Base-by-base conservation (phyloP, 2,888 invertebrate species). In the Sarcophaga caerulescens region DNA sequence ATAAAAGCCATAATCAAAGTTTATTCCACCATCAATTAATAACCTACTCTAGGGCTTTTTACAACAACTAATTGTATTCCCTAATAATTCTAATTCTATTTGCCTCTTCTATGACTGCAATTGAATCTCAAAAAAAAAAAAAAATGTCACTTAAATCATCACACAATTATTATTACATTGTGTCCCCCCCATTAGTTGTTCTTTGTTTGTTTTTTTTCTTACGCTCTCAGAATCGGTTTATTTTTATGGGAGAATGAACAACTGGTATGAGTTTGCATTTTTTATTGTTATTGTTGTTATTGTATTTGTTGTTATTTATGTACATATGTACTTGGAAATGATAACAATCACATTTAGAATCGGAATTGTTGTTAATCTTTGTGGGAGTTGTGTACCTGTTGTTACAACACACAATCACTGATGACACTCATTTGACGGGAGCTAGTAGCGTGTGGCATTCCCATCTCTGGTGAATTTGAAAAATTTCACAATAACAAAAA, bases 231-330 rank as follows among this genome's bases (percentile, higher is more conserved):
- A 57, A 62, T n/a, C 47, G 17, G 25, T 10, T 17, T 8, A 35
- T 45, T 63, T 52, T 78, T 62, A 70, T 78, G 79, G 79, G 79
- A 71, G 71, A 79, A 21, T 71, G 35, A 44, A 14, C 71, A 79
- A 57, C 21, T 21, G 79, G 44, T 57, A 57, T 65, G 65, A 65
- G 19, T 69, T 69, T 45, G n/a, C 3, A 21, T 60, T 69, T 12
- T 52, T 52, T 47, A 8, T 47, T 52, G 0, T 52, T 52, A 35
- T 35, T 35, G 11, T 47, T 47, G 3, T 47, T 47, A 4, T 47
- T 47, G 47, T 14, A 47, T 12, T 52, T 52, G 17, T 52, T 17
- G 5, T 35, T 52, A 52, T 52, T 1, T 17, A 52, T 35, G 35
- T 35, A 52, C 52, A 0, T 17, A 52, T 35, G 35, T 35, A 52